Evolutionary conservation across 2,113 vertebrate genomes (phyloP).

Genomic region (Phrynocephalus versicolor): DNA sequence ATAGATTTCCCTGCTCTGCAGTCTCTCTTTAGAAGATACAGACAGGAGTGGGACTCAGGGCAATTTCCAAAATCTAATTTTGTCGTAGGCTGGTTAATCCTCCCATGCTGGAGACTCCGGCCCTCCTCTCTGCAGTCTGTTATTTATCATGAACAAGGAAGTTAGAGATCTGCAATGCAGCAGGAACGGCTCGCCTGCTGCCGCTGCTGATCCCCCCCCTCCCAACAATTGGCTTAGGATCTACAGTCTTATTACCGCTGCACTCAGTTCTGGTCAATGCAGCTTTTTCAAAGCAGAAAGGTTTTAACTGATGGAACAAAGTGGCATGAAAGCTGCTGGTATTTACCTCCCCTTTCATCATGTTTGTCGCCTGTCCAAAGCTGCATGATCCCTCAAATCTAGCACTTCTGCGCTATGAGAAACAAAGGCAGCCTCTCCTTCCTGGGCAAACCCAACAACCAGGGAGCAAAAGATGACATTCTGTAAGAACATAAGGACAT

Average conservation of each 20-base stretch:
- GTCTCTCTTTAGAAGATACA: conserved; percentile 41
- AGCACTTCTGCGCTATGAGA: too few relatives aligned
- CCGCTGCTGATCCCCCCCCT: conserved; percentile 47
- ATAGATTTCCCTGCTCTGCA: conserved; percentile 49
- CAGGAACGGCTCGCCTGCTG: conserved; percentile 52
- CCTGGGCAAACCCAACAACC: background rate
- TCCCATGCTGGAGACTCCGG: conserved; percentile 48
- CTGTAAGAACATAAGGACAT: too few relatives aligned
- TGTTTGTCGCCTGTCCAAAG: background rate
- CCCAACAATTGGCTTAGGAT: conserved; percentile 28
- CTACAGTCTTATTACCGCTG: background rate
- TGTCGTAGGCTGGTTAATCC: conserved; percentile 45
- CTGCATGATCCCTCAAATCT: background rate
- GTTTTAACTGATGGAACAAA: background rate
- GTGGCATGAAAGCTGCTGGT: background rate
- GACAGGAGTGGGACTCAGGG: conserved; percentile 49
- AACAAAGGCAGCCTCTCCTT: background rate
- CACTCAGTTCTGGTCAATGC: background rate
- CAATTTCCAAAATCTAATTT: conserved; percentile 71
- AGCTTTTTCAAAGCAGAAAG: background rate
- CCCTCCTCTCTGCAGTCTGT: conserved; percentile 59
- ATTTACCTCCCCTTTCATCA: background rate
- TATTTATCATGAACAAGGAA: conserved; percentile 55
- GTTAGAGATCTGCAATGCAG: conserved; percentile 70
- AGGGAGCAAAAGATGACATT: too few relatives aligned